phyloP scores from a whole-genome alignment of 2,888 invertebrate genomes.

The Cylindroiulus punctatus region DNA sequence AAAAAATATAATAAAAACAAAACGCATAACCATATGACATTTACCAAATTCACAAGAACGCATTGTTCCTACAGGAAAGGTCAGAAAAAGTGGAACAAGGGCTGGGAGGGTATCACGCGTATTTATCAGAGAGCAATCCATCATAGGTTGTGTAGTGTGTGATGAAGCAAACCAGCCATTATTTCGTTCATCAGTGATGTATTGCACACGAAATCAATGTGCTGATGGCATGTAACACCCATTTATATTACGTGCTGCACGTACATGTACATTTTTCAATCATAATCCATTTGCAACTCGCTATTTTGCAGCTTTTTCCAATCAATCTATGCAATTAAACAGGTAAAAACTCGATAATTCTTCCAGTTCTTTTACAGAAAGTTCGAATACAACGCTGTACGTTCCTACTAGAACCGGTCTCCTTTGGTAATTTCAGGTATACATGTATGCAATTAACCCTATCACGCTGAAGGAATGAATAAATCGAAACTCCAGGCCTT shows the following conservation, averaged over 20 bases:
- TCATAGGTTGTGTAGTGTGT: neutral
- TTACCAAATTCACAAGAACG: too few relatives aligned
- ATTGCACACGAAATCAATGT: neutral
- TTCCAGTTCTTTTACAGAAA: neutral
- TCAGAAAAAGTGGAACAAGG: too few relatives aligned
- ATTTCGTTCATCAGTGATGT: neutral
- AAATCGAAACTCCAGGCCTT: neutral
- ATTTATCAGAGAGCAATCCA: neutral
- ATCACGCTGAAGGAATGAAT: too few relatives aligned
- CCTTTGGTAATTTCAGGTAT: too few relatives aligned
- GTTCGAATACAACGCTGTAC: neutral
- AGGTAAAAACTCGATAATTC: neutral
- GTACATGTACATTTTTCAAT: too few relatives aligned
- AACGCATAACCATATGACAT: too few relatives aligned
- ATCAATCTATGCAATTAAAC: neutral
- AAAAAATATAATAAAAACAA: too few relatives aligned
- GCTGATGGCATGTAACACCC: neutral
- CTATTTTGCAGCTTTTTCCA: neutral
- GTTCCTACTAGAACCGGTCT: too few relatives aligned
- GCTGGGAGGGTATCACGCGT: neutral
- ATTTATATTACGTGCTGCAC: neutral
- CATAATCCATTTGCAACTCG: neutral
- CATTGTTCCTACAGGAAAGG: too few relatives aligned
- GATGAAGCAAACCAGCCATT: neutral
- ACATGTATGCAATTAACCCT: too few relatives aligned